Evolutionary conservation across 1,140 invertebrate species (phyloP), one percentile per base, ranked within the genome.

Genomic region (Drosophila obscura): DNA sequence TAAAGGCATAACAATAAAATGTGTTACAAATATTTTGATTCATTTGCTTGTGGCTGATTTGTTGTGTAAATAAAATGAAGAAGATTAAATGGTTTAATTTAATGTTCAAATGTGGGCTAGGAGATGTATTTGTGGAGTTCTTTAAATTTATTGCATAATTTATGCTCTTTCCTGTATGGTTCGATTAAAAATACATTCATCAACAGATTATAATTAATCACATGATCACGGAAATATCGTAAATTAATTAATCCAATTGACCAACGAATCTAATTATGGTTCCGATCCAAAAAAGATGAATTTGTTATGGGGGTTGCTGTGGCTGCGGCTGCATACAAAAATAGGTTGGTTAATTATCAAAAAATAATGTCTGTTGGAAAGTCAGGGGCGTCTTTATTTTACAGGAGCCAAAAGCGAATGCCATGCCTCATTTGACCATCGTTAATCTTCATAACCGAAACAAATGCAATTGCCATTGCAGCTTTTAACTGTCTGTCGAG

Each of bases 131-230:
- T 8, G 31, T 3, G 9, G 11, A 11, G 11, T 39, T 39, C 35
- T 39, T 13, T 39, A 39, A 39, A 39, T 39, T 1, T 13, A 39
- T 16, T 19, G 15, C 5, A 7, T 31, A 7, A 13, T 15, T 39
- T 24, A 1, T 24, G 11, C 9, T 31, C 16, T 22, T 26, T 31
- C 19, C 24, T 11, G 48, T 46, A 46, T 69, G 68, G 73, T 68
- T 80, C 28, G 61, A 80, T 80, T 76, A 76, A 58, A 84, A 68
- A 44, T 41, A 80, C 16, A 76, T 84, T n/a, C 45, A 65, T 59
- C 39, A 65, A 67, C 51, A 52, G 5, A 45, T 50, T 9, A 39
- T 48, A 39, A 72, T 60, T 51, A 71, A 60, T 71, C 53, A 61
- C 5, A 39, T 24, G 22, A 46, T 48, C 28, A 52, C 51, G 68